Conservation (phyloP, 64 coral and sea anemone genomes). For the Actinia equina region DNA sequence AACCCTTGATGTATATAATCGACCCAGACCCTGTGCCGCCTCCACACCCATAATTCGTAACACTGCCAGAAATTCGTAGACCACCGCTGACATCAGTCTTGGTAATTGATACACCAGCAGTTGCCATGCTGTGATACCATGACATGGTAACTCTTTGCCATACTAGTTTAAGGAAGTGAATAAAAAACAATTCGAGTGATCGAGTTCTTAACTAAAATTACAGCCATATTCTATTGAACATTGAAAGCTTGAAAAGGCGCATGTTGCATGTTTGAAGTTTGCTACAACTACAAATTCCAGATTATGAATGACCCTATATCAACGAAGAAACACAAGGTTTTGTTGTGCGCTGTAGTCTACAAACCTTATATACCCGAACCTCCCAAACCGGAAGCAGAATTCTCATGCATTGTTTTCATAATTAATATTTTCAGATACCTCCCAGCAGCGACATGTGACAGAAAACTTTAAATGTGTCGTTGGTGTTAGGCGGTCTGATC, state of each 20-base stretch:
- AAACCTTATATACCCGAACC: too few relatives aligned
- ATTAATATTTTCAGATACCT: neutral
- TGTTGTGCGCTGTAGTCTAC: too few relatives aligned
- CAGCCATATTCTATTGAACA: too few relatives aligned
- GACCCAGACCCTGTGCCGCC: neutral
- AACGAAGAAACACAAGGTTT: too few relatives aligned
- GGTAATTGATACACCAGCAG: conserved; percentile 3
- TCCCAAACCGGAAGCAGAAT: neutral
- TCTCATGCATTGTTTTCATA: neutral
- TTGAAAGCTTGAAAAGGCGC: too few relatives aligned
- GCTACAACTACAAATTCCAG: too few relatives aligned
- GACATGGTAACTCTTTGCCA: conserved; percentile 27
- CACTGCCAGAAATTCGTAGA: conserved; percentile 4
- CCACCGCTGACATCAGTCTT: conserved; percentile 20
- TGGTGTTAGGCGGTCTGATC: neutral
- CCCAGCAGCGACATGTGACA: conserved; percentile 24
- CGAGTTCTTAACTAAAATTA: too few relatives aligned
- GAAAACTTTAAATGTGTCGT: conserved; percentile 1
- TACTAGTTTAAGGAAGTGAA: neutral
- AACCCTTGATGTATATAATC: conserved; percentile 31
- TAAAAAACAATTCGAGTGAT: too few relatives aligned
- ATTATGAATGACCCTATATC: too few relatives aligned
- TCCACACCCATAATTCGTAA: conserved; percentile 32
- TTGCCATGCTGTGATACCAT: conserved; percentile 30
- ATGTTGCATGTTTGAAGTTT: too few relatives aligned